Evolutionary conservation across 2,888 invertebrate genomes (phyloP), one percentile per base, ranked within the genome.

Genomic region (Strigamia maritima): DNA sequence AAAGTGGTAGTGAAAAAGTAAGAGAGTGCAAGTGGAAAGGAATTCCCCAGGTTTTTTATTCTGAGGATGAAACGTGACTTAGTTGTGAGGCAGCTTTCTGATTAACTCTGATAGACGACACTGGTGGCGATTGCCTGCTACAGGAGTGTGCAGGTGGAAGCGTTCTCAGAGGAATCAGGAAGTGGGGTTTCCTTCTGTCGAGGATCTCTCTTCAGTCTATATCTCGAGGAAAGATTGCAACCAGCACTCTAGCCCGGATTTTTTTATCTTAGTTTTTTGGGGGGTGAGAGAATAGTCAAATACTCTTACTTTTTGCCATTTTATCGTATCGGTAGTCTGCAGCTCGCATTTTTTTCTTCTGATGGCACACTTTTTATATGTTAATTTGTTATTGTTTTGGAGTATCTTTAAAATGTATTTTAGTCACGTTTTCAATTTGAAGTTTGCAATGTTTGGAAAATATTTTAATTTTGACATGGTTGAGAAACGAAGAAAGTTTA

Each of bases 131-230:
- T 54, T 54, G 54, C 54, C 19, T 54, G 54, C 8, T n/a, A 19
- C n/a, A 54, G 54, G n/a, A 54, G 54, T 54, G 54, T 54, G 54
- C 54, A 54, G 54, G 54, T 54, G 54, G 54, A 54, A 54, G 54
- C 54, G 19, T 54, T 54, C 54, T 54, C 54, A 54, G 54, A 54
- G 54, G 54, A 54, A 54, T 54, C 54, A 54, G 54, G 54, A 54
- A 54, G 54, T 54, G 54, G n/a, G 54, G 16, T 54, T 54, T n/a
- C 54, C 54, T 54, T 54, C 54, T 54, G 54, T 54, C 54, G 54
- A 19, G 54, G 54, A 54, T 54, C 54, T 54, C 54, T 54, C 54
- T 54, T 54, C 54, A 54, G 19, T 54, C 54, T 54, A 54, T 54
- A 54, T 54, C 54, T 54, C 4, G 54, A 54, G 54, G 54, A 54